These are phyloP conservation scores for Leptonema lineaticorne DNA, from an alignment of 1,140 invertebrate species.

Conservation along the genomic window DNA sequence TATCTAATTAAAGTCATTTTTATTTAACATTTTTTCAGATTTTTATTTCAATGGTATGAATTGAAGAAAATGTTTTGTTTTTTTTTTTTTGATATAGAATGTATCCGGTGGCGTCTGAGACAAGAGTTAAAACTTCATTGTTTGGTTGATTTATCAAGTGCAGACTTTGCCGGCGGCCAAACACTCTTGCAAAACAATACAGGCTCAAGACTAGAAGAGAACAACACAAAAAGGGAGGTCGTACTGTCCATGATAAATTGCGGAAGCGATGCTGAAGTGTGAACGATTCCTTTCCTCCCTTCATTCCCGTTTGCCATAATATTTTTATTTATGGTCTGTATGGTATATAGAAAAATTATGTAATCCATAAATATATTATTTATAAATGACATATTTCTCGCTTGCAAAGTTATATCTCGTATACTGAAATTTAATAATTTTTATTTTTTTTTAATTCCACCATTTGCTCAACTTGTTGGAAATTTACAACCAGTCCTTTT, in stretches of 20 bases:
- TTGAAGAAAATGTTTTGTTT: no score
- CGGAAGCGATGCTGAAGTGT: slow-evolving; percentile 39
- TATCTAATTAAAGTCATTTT: no score
- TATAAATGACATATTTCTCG: slow-evolving; percentile 38
- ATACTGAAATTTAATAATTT: no score
- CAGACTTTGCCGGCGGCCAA: slow-evolving; percentile 12
- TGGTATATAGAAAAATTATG: slow-evolving; percentile 42
- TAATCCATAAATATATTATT: no score
- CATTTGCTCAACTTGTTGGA: no score
- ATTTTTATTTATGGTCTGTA: slow-evolving; percentile 38
- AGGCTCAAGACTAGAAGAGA: slow-evolving; percentile 10
- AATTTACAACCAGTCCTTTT: no score
- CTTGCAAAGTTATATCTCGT: no score
- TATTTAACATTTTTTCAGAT: no score
- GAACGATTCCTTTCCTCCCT: slow-evolving; percentile 30
- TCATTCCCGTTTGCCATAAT: slow-evolving; percentile 13
- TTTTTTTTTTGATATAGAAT: no score
- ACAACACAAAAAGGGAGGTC: slow-evolving; percentile 32
- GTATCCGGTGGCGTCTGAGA: neutral
- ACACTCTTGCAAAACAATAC: slow-evolving; percentile 36
- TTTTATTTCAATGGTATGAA: no score
- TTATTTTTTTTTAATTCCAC: neutral
- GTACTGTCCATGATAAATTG: slow-evolving; percentile 36
- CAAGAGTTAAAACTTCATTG: slow-evolving; percentile 30
- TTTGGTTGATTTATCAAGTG: slow-evolving; percentile 32